These are phyloP conservation scores for Mystacides longicornis DNA, from an alignment of 2,888 invertebrate genomes.

Conservation along the genomic window DNA sequence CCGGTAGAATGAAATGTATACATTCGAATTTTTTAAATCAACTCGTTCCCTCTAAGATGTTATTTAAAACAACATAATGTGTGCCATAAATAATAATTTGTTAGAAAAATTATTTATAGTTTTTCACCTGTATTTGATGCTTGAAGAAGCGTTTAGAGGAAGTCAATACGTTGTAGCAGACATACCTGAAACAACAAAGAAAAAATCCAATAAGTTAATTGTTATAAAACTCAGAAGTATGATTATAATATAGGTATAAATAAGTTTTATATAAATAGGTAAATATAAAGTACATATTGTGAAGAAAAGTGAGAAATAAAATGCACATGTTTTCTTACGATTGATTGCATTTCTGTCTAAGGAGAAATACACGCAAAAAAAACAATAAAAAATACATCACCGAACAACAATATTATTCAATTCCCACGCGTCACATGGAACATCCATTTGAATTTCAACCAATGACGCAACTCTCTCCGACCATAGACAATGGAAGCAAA, in stretches of 20 bases:
- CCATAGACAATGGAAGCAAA: background rate
- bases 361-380: background rate
- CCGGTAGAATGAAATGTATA: no score
- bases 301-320: background rate
- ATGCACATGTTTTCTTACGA: no score
- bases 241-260: background rate
- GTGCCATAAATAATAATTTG: no score
- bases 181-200: background rate
- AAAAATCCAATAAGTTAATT: background rate
- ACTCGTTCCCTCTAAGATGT: no score
- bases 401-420: background rate
- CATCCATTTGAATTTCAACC: background rate
- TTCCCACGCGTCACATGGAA: background rate
- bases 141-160: no score
- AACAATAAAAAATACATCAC: background rate
- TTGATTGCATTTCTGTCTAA: background rate
- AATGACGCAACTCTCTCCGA: slow-evolving; percentile 1
- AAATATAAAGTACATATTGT: background rate
- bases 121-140: no score
- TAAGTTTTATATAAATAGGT: background rate
- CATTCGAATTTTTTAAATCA: no score
- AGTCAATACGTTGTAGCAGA: background rate
- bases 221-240: background rate
- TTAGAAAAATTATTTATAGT: no score
- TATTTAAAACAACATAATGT: no score